A percentile compares a stretch with the other conserved stretches of the same genome.
phyloP scores from a whole-genome alignment of 2,797 vertebrate species.

The Muscicapa striata region DNA sequence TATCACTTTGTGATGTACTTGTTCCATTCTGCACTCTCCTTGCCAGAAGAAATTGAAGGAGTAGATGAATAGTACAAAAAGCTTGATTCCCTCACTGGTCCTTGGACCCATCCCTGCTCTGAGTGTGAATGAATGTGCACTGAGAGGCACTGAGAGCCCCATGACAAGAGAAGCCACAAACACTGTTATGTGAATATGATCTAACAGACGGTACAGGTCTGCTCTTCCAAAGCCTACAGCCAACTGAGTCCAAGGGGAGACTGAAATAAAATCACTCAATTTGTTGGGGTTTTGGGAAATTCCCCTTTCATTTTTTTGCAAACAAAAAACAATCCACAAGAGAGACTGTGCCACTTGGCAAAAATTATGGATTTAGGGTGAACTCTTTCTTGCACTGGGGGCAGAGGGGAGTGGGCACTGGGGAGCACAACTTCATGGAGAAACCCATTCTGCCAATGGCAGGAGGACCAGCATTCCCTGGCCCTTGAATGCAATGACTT shows the following conservation, averaged over 20 bases:
- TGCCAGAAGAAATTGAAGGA: not conserved
- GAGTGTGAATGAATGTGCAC: not conserved
- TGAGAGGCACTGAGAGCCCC: not conserved
- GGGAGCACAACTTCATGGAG: not conserved
- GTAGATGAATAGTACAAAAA: not conserved
- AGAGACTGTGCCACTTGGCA: not conserved
- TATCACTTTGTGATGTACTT: not conserved
- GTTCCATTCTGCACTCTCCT: not conserved
- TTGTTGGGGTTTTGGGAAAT: not conserved
- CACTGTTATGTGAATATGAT: not conserved
- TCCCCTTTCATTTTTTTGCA: conserved; percentile 34
- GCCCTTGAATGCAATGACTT: not conserved
- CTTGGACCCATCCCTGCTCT: not conserved
- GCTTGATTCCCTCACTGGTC: accelerated
- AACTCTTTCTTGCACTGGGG: not conserved
- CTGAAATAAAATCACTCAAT: not conserved
- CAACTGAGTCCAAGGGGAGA: not conserved
- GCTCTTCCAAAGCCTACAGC: not conserved
- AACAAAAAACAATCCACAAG: not conserved
- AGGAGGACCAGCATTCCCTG: not conserved
- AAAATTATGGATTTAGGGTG: not conserved
- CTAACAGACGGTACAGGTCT: not conserved
- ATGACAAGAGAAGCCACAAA: not conserved
- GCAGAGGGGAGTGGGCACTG: not conserved
- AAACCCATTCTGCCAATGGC: not conserved